Evolutionary conservation across 2,888 invertebrate species (phyloP).

Genomic region (Alentia gelatinosa): DNA sequence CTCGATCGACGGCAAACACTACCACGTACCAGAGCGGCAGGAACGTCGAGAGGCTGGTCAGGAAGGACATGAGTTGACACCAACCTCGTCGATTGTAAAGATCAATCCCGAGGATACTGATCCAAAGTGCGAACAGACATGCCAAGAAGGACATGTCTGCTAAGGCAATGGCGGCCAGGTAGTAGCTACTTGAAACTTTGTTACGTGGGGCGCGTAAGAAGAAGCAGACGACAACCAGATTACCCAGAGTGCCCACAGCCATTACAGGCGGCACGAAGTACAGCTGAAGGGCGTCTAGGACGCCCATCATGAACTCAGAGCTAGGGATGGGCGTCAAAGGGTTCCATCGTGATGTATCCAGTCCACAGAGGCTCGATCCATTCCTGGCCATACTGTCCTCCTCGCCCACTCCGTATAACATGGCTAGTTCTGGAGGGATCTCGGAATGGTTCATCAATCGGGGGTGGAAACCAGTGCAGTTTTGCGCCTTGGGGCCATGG

Average conservation of each 20-base stretch:
- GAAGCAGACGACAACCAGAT: neutral
- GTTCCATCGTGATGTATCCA: too few species aligned
- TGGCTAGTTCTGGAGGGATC: too few species aligned
- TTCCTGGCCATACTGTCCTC: too few species aligned
- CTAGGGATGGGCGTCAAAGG: too few species aligned
- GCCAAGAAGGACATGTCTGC: neutral
- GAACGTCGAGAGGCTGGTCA: neutral
- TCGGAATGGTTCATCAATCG: too few species aligned
- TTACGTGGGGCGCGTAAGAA: neutral
- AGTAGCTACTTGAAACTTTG: neutral
- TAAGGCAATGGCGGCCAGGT: neutral
- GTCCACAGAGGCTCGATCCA: too few species aligned
- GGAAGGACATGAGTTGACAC: conserved; percentile 18
- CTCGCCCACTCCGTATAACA: too few species aligned
- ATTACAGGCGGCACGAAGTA: neutral
- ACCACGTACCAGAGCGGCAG: conserved; percentile 13
- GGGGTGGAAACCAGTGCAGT: too few species aligned
- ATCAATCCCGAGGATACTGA: neutral
- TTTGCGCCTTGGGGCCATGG: too few species aligned
- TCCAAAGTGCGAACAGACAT: neutral
- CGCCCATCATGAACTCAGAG: neutral
- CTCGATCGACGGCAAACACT: neutral
- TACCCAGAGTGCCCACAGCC: neutral
- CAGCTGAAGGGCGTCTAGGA: neutral
- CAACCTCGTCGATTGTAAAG: neutral